These are phyloP conservation scores for Pemphigus obesinymphae DNA, from an alignment of 1,140 invertebrate genomes.

Conservation along the genomic window DNA sequence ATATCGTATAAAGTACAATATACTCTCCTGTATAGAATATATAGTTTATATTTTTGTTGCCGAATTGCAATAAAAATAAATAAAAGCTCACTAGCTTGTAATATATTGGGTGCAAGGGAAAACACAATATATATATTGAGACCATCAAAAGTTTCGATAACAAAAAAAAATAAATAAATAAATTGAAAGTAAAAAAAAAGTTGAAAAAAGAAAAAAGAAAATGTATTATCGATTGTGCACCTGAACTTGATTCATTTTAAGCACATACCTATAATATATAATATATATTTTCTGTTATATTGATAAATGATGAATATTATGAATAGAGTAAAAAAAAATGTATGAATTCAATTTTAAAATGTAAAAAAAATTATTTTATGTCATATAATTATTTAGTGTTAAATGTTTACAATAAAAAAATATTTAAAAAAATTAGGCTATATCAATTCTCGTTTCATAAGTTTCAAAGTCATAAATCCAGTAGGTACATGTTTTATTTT, in stretches of 20 bases:
- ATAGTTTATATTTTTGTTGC: background rate
- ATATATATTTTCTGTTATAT: background rate
- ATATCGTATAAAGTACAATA: background rate
- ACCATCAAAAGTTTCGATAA: background rate
- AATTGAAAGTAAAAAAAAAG: background rate
- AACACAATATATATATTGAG: background rate
- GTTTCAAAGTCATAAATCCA: too few species aligned
- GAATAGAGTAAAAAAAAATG: too few species aligned
- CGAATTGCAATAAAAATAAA: background rate
- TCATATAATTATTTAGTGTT: too few species aligned
- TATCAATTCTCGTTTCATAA: too few species aligned
- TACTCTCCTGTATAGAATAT: background rate
- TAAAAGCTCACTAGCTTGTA: background rate
- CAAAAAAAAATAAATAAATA: background rate
- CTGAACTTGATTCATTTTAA: conserved; percentile 16
- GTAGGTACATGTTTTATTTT: too few species aligned
- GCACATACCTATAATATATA: background rate
- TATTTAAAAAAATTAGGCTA: too few species aligned
- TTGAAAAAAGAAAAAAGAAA: background rate
- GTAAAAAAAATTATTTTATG: too few species aligned
- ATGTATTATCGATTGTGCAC: background rate
- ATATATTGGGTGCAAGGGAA: background rate
- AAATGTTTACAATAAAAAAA: too few species aligned
- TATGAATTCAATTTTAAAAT: too few species aligned
- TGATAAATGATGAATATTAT: too few species aligned